Percentiles rank a stretch among this genome's conserved stretches.
phyloP scores from a whole-genome alignment of 2,113 vertebrate species.

The Trichomycterus rosablanca region DNA sequence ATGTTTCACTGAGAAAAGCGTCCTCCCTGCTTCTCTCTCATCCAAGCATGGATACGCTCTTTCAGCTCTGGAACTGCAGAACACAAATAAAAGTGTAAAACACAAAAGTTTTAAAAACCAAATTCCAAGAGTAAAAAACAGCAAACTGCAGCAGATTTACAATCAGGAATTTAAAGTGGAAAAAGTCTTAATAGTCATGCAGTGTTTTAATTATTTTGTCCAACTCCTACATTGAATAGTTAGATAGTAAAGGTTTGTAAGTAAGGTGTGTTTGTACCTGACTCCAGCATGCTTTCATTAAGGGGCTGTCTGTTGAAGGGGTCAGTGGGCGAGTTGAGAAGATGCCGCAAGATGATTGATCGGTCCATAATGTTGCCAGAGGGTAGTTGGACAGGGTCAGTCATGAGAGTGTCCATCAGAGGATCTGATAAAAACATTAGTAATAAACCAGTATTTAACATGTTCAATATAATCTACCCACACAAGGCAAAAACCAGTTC shows the following conservation, averaged over 20 bases:
- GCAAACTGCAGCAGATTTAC: no score
- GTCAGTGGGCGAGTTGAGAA: conserved; percentile 94
- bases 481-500: no score
- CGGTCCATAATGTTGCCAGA: conserved; percentile 96
- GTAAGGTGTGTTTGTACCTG: conserved; percentile 69
- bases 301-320: conserved; percentile 96
- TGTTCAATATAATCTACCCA: no score
- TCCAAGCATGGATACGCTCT: conserved; percentile 94
- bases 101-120: no score
- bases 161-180: no score
- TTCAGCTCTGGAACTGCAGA: conserved; percentile 88
- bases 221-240: no score
- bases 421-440: conserved; percentile 75
- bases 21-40: conserved; percentile 89
- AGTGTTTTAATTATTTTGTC: no score
- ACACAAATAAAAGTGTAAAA: neutral
- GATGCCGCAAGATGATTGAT: conserved; percentile 90
- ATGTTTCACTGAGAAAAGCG: conserved; percentile 64
- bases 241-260: no score
- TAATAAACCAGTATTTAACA: neutral
- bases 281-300: conserved; percentile 95
- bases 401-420: conserved; percentile 98
- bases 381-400: conserved; percentile 89
- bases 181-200: no score
- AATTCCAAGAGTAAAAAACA: no score